Evolutionary conservation across 2,888 invertebrate species (phyloP).

Genomic region (Tetranychus truncatus): DNA sequence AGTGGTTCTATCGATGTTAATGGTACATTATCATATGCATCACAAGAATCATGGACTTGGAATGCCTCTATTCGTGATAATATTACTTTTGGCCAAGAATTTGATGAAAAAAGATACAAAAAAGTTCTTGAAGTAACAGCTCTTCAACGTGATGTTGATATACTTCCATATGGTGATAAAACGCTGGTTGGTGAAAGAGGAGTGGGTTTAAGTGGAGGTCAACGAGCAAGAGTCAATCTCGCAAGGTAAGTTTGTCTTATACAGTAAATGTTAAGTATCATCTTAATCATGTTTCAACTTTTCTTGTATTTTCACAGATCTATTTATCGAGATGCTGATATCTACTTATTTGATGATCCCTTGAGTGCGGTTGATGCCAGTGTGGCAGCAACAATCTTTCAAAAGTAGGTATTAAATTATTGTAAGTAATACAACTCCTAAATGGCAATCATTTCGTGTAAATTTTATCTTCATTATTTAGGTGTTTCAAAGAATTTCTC

Average conservation of each 20-base stretch:
- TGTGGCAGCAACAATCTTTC: slow-evolving; percentile 15
- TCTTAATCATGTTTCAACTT: not conserved
- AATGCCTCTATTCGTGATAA: slow-evolving; percentile 63
- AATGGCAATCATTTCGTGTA: too few relatives aligned
- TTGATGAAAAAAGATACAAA: slow-evolving; percentile 39
- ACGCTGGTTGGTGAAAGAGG: slow-evolving; percentile 42
- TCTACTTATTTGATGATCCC: slow-evolving; percentile 27
- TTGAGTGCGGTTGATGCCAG: slow-evolving; percentile 26
- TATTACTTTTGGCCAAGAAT: slow-evolving; percentile 64
- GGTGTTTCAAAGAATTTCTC: slow-evolving; percentile 29
- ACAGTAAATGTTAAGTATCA: not conserved
- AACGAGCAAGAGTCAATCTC: slow-evolving; percentile 40
- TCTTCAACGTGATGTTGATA: slow-evolving; percentile 35
- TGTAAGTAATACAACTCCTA: too few relatives aligned
- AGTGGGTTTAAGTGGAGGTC: slow-evolving; percentile 40
- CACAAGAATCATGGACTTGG: slow-evolving; percentile 50
- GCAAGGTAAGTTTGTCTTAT: slow-evolving; percentile 29
- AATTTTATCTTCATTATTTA: not conserved
- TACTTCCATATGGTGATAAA: slow-evolving; percentile 36
- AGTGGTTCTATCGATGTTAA: slow-evolving; percentile 29
- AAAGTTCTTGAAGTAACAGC: slow-evolving; percentile 40
- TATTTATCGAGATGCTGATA: slow-evolving; percentile 26
- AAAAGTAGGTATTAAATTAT: not conserved
- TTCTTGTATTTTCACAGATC: not conserved
- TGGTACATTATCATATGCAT: slow-evolving; percentile 35